phyloP scores from a whole-genome alignment of 2,888 invertebrate species.

The Eristalis pertinax region DNA sequence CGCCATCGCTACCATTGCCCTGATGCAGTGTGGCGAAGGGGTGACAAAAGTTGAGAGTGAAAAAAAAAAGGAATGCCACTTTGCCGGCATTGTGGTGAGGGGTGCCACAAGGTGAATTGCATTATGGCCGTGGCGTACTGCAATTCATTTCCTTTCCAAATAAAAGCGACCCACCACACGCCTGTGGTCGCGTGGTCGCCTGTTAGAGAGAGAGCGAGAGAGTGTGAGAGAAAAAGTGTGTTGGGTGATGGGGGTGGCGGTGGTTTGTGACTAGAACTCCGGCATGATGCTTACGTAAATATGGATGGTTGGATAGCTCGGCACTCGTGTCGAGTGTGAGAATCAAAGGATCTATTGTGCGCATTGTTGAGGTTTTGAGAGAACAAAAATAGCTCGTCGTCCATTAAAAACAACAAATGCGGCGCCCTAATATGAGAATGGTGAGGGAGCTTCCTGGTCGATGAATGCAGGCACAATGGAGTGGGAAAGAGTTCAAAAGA shows the following conservation, averaged over 20 bases:
- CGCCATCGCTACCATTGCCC: neutral
- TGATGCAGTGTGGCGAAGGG: neutral
- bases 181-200: conserved; percentile 31
- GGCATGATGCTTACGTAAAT: conserved; percentile 49
- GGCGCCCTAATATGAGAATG: neutral
- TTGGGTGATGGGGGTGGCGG: neutral
- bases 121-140: conserved; percentile 62
- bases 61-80: conserved; percentile 50
- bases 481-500: conserved; percentile 27
- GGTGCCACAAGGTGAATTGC: conserved; percentile 68
- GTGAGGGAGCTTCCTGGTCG: neutral
- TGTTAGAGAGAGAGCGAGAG: neutral
- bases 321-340: conserved; percentile 28
- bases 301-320: neutral
- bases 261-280: conserved; percentile 25
- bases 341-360: conserved; percentile 57
- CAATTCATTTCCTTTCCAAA: conserved; percentile 69
- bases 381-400: conserved; percentile 60
- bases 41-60: conserved; percentile 46
- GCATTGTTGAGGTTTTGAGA: conserved; percentile 52
- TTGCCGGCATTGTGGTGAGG: conserved; percentile 52
- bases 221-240: neutral
- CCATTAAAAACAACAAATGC: conserved; percentile 27
- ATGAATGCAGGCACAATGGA: neutral
- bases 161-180: conserved; percentile 39